Percentiles rank a stretch among this genome's conserved stretches.
Conservation (phyloP, 2,888 invertebrate genomes). For the Heliconius aoede region DNA sequence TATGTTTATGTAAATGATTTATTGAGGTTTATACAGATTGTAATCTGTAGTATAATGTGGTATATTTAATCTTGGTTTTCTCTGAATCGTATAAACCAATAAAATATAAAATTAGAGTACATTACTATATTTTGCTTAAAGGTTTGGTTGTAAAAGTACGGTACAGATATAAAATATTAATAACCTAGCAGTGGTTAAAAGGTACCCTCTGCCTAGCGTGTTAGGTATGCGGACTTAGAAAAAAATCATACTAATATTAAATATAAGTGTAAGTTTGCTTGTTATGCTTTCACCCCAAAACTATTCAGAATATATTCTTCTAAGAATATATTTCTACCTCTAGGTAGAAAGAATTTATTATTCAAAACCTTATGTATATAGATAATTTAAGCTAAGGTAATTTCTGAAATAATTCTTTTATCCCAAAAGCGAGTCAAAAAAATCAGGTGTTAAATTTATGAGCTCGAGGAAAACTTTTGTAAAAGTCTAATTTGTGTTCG, state of each 20-base stretch:
- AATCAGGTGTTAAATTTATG: constrained; percentile 33
- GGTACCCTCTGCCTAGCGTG: too few species aligned
- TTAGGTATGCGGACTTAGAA: too few species aligned
- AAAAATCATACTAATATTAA: too few species aligned
- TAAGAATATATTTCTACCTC: too few species aligned
- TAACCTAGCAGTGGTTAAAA: too few species aligned
- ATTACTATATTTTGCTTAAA: background rate
- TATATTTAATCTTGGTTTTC: constrained; percentile 4
- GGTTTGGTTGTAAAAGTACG: too few species aligned
- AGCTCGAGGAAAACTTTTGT: constrained; percentile 65
- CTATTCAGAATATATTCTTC: too few species aligned
- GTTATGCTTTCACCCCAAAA: too few species aligned
- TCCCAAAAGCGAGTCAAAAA: constrained; percentile 1
- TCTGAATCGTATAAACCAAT: background rate
- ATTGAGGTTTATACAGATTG: constrained; percentile 5
- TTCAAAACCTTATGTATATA: too few species aligned
- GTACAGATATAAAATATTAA: too few species aligned
- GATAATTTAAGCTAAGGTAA: background rate
- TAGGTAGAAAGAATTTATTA: too few species aligned
- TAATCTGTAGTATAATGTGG: background rate
- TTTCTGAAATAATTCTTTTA: background rate
- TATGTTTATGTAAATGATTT: constrained; percentile 19
- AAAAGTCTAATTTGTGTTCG: constrained; percentile 72
- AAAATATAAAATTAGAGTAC: background rate
- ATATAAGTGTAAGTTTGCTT: too few species aligned